Evolutionary conservation across 2,888 invertebrate genomes (phyloP).

Genomic region (Folsomia manolachei): DNA sequence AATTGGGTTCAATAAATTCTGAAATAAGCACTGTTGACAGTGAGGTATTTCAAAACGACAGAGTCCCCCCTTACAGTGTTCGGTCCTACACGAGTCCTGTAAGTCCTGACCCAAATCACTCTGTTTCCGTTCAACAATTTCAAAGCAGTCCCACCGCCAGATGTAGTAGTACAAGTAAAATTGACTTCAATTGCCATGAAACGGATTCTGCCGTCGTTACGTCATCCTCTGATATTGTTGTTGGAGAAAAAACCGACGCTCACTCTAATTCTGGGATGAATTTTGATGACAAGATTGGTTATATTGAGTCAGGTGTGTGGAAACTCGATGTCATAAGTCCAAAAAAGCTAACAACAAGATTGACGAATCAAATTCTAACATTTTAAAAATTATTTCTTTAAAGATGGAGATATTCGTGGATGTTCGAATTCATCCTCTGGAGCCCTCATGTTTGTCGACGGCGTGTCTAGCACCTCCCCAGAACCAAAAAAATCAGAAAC

Average conservation of each 20-base stretch:
- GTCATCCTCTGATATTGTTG: constrained; percentile 50
- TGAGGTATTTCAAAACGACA: constrained; percentile 17
- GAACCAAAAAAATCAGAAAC: constrained; percentile 50
- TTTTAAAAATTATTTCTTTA: too few species aligned
- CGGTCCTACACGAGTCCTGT: constrained; percentile 29
- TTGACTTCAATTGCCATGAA: constrained; percentile 51
- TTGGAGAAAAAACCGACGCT: constrained; percentile 41
- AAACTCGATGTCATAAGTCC: background rate
- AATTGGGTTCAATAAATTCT: background rate
- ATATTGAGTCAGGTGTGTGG: constrained; percentile 42
- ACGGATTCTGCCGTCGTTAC: constrained; percentile 51
- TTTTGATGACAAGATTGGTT: constrained; percentile 46
- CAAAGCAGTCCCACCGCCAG: background rate
- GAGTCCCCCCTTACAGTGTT: constrained; percentile 25
- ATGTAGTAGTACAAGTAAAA: constrained; percentile 39
- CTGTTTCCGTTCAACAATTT: background rate
- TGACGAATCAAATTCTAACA: too few species aligned
- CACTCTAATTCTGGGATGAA: constrained; percentile 41
- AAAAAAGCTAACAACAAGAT: too few species aligned
- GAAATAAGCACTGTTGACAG: constrained; percentile 12
- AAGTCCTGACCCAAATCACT: constrained; percentile 34
- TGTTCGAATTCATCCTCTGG: background rate
- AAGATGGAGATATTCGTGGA: background rate
- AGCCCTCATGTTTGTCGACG: constrained; percentile 36
- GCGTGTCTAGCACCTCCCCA: constrained; percentile 49